A percentile compares a stretch with the other conserved stretches of the same genome.
Conservation (phyloP, 2,113 vertebrate genomes). For the Phyllostomus hastatus region DNA sequence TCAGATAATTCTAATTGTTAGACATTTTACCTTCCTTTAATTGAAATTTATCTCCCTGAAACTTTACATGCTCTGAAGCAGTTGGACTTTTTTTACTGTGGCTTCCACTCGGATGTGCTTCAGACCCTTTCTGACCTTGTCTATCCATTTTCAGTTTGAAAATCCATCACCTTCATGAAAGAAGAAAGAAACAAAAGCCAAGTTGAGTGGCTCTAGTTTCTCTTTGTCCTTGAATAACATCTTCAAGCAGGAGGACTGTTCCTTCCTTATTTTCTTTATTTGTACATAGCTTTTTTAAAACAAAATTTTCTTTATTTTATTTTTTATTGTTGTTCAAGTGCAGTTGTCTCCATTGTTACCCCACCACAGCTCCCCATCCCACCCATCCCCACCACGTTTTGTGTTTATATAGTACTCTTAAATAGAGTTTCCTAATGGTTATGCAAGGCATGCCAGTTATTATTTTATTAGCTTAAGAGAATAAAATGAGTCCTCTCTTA, state of each 20-base stretch:
- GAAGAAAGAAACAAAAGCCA: not conserved
- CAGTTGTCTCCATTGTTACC: too few relatives aligned
- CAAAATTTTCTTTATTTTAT: too few relatives aligned
- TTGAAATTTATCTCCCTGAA: not conserved
- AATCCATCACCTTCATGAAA: not conserved
- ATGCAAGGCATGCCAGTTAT: not conserved
- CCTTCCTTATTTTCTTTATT: not conserved
- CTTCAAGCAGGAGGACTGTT: not conserved
- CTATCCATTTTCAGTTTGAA: not conserved
- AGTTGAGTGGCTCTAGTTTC: not conserved
- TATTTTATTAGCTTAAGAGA: not conserved
- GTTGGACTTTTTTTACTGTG: not conserved
- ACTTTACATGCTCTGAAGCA: not conserved
- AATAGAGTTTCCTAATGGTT: not conserved
- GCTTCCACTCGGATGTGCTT: not conserved
- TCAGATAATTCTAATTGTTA: not conserved
- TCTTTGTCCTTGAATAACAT: not conserved
- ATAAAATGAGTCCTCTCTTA: not conserved
- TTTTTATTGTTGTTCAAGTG: too few relatives aligned
- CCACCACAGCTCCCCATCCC: too few relatives aligned
- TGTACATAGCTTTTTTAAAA: not conserved
- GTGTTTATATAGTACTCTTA: not conserved
- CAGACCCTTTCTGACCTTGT: not conserved
- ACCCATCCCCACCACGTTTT: too few relatives aligned
- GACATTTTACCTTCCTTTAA: not conserved